Percentiles rank a stretch among this genome's conserved stretches.
phyloP scores from a whole-genome alignment of 2,113 vertebrate genomes.

The Sebastes fasciatus region DNA sequence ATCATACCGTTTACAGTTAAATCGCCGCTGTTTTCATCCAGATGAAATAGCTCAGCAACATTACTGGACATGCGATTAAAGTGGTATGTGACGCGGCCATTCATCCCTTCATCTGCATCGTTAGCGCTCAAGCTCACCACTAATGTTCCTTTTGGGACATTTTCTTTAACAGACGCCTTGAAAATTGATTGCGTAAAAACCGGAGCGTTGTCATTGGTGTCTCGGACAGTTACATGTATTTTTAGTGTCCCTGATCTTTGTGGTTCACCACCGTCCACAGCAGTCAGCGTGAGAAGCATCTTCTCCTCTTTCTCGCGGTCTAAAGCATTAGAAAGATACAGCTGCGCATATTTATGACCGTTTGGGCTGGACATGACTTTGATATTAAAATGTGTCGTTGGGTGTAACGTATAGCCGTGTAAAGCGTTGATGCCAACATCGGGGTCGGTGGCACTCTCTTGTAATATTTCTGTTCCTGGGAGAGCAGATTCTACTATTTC shows the following conservation, averaged over 20 bases:
- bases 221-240: slow-evolving; percentile 62
- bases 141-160: slow-evolving; percentile 49
- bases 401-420: slow-evolving; percentile 75
- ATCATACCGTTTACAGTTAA: slow-evolving; percentile 53
- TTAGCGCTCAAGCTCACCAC: slow-evolving; percentile 55
- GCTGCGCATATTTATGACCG: slow-evolving; percentile 68
- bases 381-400: slow-evolving; percentile 68
- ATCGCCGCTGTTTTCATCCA: slow-evolving; percentile 64
- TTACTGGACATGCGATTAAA: slow-evolving; percentile 56
- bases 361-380: slow-evolving; percentile 67
- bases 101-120: slow-evolving; percentile 80
- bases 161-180: slow-evolving; percentile 74
- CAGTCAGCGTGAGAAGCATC: slow-evolving; percentile 65
- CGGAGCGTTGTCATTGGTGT: slow-evolving; percentile 78
- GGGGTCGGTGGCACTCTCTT: slow-evolving; percentile 82
- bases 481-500: slow-evolving; percentile 59
- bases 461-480: slow-evolving; percentile 64
- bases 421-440: slow-evolving; percentile 84
- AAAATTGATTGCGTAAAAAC: slow-evolving; percentile 75
- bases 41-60: slow-evolving; percentile 49
- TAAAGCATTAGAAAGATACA: slow-evolving; percentile 67
- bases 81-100: slow-evolving; percentile 68
- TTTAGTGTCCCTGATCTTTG: slow-evolving; percentile 60
- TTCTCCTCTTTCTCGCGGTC: slow-evolving; percentile 66
- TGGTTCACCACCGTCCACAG: slow-evolving; percentile 63